Evolutionary conservation across 1,140 invertebrate genomes (phyloP).

Genomic region (Lethocerus indicus): DNA sequence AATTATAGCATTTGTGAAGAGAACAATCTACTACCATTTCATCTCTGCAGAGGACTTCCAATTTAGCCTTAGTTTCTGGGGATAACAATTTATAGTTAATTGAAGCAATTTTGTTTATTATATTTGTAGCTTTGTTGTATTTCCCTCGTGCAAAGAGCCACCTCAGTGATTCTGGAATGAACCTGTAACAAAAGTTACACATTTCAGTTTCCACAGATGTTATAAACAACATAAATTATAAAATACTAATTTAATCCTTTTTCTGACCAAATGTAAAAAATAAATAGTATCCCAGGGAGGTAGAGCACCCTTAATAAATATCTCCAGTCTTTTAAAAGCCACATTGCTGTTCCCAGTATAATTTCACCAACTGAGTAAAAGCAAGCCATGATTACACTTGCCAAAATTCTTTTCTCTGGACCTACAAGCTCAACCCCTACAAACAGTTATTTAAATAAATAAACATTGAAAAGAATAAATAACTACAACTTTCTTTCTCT

Average conservation of each 20-base stretch:
- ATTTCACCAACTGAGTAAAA: constrained; percentile 56
- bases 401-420: constrained; percentile 50
- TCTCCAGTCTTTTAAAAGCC: constrained; percentile 51
- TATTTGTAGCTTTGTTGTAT: not conserved
- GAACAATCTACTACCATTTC: too few species aligned
- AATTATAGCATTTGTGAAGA: too few species aligned
- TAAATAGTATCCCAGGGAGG: constrained; percentile 27
- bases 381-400: constrained; percentile 47
- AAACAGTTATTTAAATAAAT: constrained; percentile 14
- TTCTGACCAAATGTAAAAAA: constrained; percentile 8
- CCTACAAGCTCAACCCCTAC: constrained; percentile 62
- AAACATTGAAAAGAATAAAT: not conserved
- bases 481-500: not conserved
- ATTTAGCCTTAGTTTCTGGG: too few species aligned
- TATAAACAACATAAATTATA: not conserved
- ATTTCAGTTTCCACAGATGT: not conserved
- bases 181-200: constrained; percentile 24
- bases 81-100: not conserved
- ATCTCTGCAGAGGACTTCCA: too few species aligned
- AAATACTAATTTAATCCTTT: not conserved
- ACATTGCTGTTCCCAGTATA: constrained; percentile 43
- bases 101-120: not conserved
- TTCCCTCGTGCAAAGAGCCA: constrained; percentile 31
- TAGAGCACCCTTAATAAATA: constrained; percentile 45
- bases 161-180: constrained; percentile 42